Evolutionary conservation across 64 coral and sea anemone genomes (phyloP), one percentile per base, ranked within the genome.

Genomic region (Orbicella faveolata): DNA sequence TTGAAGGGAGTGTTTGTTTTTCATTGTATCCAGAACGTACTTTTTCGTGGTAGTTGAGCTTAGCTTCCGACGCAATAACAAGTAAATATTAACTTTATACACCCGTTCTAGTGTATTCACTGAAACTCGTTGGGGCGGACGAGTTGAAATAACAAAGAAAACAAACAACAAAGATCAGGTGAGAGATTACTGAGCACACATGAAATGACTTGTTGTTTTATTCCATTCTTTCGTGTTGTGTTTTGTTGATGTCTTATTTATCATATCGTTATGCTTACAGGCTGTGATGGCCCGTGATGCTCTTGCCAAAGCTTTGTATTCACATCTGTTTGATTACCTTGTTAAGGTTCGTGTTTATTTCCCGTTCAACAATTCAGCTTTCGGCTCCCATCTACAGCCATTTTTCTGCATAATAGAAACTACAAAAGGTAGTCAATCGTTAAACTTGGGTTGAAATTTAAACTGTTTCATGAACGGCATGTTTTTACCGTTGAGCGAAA

Each of bases 141-240:
- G 82, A 37, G 92, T 93, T 33, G 95, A 96, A 69, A 94, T 96
- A 53, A 96, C 91, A 30, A 96, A 90, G 78, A 94, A 94, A 74
- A 96, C 95, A 18, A 87, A 93, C 10, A 93, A 96, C 52, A 75
- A 75, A 65, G 88, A 93, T 37, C 94, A 93, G 94, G 94, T 96
- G 26, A 10, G 67, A n/a, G 44, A 48, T 48, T 48, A 48, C 44
- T 48, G 44, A 48, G 7, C 4, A 48, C 44, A 6, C 44, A 48
- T 48, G 44, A 48, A 48, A 70, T 70, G 2, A 25, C 30, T 59
- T 59, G 15, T 11, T 59, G 55, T 59, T 25, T 4, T 0, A 70
- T 70, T 23, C 67, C 20, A 70, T 70, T 70, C 7, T 70, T 70
- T 70, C 30, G 15, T 67, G 21, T 70, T 26, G 6, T 23, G 9